These are phyloP conservation scores for Microctenopoma stevenorrisi DNA, from an alignment of 2,797 vertebrate genomes.

Conservation along the genomic window DNA sequence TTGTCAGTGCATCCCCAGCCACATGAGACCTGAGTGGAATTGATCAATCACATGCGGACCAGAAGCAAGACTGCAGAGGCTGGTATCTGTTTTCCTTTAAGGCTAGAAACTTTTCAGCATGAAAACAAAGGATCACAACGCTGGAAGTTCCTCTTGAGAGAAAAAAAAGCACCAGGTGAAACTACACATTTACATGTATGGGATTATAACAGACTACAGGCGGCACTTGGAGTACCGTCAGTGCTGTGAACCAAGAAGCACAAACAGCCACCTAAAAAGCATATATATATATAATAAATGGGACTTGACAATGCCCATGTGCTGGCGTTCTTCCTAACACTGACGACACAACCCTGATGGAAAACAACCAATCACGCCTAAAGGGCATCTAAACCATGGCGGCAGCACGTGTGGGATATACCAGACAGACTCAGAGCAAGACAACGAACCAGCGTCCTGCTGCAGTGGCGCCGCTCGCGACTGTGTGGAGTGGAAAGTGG, in stretches of 20 bases:
- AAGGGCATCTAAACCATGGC: not conserved
- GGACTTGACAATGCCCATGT: not conserved
- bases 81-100: slow-evolving; percentile 6
- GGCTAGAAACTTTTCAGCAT: slow-evolving; percentile 4
- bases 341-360: slow-evolving; percentile 12
- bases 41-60: slow-evolving; percentile 34
- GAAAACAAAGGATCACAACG: slow-evolving; percentile 1
- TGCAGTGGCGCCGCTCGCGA: slow-evolving; percentile 7
- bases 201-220: slow-evolving; percentile 37
- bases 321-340: slow-evolving; percentile 7
- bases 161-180: slow-evolving; percentile 21
- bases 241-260: slow-evolving; percentile 6
- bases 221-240: slow-evolving; percentile 5
- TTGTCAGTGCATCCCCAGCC: slow-evolving; percentile 82
- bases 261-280: not conserved
- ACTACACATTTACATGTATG: slow-evolving; percentile 25
- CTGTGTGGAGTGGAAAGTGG: slow-evolving; percentile 63
- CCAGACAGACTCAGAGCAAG: slow-evolving; percentile 49
- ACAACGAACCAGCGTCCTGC: slow-evolving; percentile 32
- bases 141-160: slow-evolving; percentile 4
- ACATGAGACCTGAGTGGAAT: slow-evolving; percentile 80
- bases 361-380: slow-evolving; percentile 27
- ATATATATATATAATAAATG: slow-evolving; percentile 1
- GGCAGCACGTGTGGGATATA: slow-evolving; percentile 16
- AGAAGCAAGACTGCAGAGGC: not conserved